Evolutionary conservation across 1,140 invertebrate species (phyloP), one percentile per base, ranked within the genome.

Genomic region (Temnothorax curvispinosus): DNA sequence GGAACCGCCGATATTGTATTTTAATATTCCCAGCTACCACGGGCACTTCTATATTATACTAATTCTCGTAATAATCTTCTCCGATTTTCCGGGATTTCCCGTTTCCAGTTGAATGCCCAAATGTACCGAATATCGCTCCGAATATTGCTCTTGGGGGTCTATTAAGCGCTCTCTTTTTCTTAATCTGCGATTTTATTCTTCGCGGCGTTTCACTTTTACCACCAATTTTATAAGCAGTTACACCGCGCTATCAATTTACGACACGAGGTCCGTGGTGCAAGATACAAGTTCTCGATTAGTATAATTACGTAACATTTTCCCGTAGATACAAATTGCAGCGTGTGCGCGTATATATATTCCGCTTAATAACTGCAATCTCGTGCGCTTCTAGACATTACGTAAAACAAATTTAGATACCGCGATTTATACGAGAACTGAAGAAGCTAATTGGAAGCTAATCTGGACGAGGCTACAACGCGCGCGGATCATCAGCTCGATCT

Each of bases 401-500:
- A 58, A 60, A 77, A 62, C 38, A 62, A 62, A 77, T 62, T 77
- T 75, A 75, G 35, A 75, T 58, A 21, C 44, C 27, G 54, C 54
- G 38, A 65, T 47, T 47, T 56, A 27, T 27, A 74, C 21, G 18
- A 41, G 18, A 41, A 56, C 6, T 9, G 27, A 52, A 32, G 44
- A 52, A 71, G 18, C 13, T 74, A 35, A 74, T 74, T 35, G 47
- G 41, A 75, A 75, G n/a, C 32, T 75, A 27, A 75, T 75, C n/a
- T 41, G 15, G 15, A 71, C 6, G 35, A 41, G 35, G 32, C 32
- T 38, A 9, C 32, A 54, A 27, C 15, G 13, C 11, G 38, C n/a
- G 41, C 41, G 41, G 9, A 18, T 8, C 13, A 47, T 27, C 7
- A 56, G 35, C 21, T n/a, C 13, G 60, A 76, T 44, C n/a, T 58